These are phyloP conservation scores for Minunthozetes semirufus DNA, from an alignment of 2,888 invertebrate genomes.

Conservation along the genomic window DNA sequence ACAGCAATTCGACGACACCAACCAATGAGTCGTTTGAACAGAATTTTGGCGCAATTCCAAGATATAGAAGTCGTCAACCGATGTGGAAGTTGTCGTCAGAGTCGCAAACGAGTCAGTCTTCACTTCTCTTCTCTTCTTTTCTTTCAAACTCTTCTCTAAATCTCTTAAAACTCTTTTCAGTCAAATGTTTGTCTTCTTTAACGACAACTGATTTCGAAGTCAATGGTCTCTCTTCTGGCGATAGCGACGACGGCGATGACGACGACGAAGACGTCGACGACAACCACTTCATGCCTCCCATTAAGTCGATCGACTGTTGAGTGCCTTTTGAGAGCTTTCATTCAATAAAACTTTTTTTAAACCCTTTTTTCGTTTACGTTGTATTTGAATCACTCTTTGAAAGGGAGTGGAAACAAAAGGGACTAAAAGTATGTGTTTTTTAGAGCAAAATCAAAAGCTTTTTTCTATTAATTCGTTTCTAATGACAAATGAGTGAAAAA, in stretches of 20 bases:
- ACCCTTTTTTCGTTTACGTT: neutral
- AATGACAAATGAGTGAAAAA: no score
- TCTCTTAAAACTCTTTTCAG: neutral
- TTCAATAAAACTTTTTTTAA: neutral
- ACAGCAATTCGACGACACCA: slow-evolving; percentile 10
- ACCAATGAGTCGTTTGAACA: neutral
- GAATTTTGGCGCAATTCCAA: slow-evolving; percentile 27
- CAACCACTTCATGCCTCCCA: neutral
- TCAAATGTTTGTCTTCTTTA: neutral
- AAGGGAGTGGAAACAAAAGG: no score
- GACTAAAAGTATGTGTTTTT: no score
- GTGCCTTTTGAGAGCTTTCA: neutral
- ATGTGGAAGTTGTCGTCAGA: slow-evolving; percentile 20
- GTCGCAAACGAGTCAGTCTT: slow-evolving; percentile 8
- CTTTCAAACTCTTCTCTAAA: no score
- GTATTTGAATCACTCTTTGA: neutral
- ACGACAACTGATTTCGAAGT: neutral
- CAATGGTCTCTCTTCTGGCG: neutral
- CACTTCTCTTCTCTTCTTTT: neutral
- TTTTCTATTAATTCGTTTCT: no score
- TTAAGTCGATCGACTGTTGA: neutral
- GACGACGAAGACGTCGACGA: neutral
- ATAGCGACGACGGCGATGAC: neutral
- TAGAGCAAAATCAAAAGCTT: no score
- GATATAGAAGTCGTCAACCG: slow-evolving; percentile 29